Percentiles rank a stretch among this genome's conserved stretches.
Evolutionary conservation across 2,113 vertebrate genomes (phyloP).

Genomic region (Rhabdornis inornatus): DNA sequence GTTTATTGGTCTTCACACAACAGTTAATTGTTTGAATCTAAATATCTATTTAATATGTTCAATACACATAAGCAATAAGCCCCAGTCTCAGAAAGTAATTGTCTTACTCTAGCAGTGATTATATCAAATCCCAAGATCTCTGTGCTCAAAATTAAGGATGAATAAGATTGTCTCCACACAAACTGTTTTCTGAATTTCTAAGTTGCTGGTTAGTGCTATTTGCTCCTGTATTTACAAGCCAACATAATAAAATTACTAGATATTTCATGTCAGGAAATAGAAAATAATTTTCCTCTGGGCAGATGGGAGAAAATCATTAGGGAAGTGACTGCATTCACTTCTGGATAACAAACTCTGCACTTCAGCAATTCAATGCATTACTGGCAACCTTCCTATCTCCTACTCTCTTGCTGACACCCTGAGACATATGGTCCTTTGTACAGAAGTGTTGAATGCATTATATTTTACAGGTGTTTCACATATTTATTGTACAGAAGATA

Average conservation of each 20-base stretch:
- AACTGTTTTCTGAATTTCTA: background rate
- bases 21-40: background rate
- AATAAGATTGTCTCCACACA: background rate
- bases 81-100: background rate
- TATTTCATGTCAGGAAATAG: constrained; percentile 29
- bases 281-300: constrained; percentile 4
- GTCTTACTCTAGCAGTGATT: background rate
- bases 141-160: background rate
- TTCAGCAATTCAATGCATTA: background rate
- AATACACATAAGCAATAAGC: background rate
- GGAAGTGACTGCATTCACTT: constrained; percentile 4
- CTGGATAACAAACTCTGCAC: background rate
- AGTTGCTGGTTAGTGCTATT: background rate
- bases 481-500: background rate
- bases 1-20: background rate
- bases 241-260: constrained; percentile 13
- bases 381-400: background rate
- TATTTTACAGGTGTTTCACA: background rate
- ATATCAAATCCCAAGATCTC: background rate
- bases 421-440: background rate
- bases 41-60: background rate
- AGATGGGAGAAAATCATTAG: constrained; percentile 21
- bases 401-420: background rate
- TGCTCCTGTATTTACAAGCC: background rate
- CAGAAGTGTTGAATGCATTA: background rate